A percentile compares a stretch with the other conserved stretches of the same genome.
Evolutionary conservation across 35 echinoderm and acorn worm species (phyloP).

Genomic region (Strongylocentrotus purpuratus): DNA sequence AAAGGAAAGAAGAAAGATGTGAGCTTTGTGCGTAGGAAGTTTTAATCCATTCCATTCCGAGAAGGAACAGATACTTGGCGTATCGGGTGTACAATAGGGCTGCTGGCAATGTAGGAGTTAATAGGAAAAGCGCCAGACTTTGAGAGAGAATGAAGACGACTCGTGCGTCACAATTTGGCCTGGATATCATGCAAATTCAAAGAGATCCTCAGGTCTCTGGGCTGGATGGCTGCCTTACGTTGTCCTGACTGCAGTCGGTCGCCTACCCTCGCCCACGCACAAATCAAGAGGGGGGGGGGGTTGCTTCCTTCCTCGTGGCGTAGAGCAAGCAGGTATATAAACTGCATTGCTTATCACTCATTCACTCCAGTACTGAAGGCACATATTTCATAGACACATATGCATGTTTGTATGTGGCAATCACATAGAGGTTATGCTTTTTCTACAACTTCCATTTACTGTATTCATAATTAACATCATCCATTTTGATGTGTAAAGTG

Average conservation of each 20-base stretch:
- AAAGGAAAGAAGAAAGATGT: not conserved
- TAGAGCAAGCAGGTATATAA: not conserved
- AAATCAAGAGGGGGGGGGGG: not conserved
- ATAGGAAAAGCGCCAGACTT: constrained; percentile 10
- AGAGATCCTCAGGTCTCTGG: not conserved
- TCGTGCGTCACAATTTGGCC: constrained; percentile 8
- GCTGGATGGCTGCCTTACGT: not conserved
- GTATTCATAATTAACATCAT: not conserved
- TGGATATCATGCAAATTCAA: constrained; percentile 18
- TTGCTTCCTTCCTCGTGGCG: not conserved
- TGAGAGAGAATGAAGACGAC: constrained; percentile 3
- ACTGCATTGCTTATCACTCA: not conserved
- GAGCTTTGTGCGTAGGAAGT: constrained; percentile 7
- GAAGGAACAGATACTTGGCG: not conserved
- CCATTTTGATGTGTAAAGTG: not conserved
- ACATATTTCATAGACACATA: not conserved
- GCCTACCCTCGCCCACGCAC: not conserved
- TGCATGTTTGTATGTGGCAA: not conserved
- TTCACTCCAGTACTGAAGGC: not conserved
- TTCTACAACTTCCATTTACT: not conserved
- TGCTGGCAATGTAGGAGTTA: not conserved
- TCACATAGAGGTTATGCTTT: not conserved
- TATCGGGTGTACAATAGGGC: not conserved
- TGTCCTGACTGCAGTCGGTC: not conserved
- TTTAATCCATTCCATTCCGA: not conserved